Evolutionary conservation across 2,888 invertebrate species (phyloP), one percentile per base, ranked within the genome.

Genomic region (Netelia melanura): DNA sequence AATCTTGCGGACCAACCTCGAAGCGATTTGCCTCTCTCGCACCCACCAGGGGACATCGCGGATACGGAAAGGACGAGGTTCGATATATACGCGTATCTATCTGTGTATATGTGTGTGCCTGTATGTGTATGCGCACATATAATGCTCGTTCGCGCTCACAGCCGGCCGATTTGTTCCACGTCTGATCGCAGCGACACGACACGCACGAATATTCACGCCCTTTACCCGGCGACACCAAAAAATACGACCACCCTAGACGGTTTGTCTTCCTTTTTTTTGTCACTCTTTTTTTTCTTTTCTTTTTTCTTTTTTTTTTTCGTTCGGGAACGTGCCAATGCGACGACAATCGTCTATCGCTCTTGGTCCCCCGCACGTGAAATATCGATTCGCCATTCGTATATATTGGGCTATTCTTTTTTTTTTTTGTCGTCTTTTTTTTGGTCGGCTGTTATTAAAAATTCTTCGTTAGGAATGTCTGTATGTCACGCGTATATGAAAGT

Each of bases 141-240:
- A 48, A 68, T 68, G 65, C 72, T 72, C 72, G 72, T 54, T 79
- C 75, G 70, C 62, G 71, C 71, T n/a, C 44, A 71, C 43, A 79
- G 79, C 64, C 76, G 75, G 65, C 77, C 88, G 87, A 88, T 88
- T 88, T 87, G 88, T 88, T 88, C 83, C 81, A 79, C 83, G 88
- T 86, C 77, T 79, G 79, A 84, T 81, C 83, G 81, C 72, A 67
- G 54, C 76, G 86, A 86, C 84, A 84, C 76, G 85, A 85, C 86
- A 83, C 79, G 83, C 85, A 83, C 83, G 86, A 85, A 86, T 84
- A 83, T 85, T 84, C 81, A 76, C 77, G 78, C 75, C 72, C 77
- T 48, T 25, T 48, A 62, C n/a, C 52, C 70, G 25, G 5, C 23
- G 30, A 38, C 56, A 74, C 56, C 43, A 75, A 81, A 75, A 76